A percentile compares a stretch with the other conserved stretches of the same genome.
Evolutionary conservation across 2,888 invertebrate species (phyloP).

Genomic region (Amphipoea lucens): DNA sequence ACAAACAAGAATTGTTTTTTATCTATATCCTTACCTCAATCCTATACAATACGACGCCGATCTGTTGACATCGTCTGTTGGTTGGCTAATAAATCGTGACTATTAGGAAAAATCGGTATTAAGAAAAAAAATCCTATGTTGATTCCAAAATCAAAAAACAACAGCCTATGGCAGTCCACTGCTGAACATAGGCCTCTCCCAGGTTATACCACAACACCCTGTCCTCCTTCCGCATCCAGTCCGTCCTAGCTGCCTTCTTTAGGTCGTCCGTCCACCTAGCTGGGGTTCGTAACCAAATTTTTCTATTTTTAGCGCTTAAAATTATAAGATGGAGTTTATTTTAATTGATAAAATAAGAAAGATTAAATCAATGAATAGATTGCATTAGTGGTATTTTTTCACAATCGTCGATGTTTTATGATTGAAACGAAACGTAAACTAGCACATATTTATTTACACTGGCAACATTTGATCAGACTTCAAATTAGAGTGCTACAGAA

Average conservation of each 20-base stretch:
- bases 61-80: background rate
- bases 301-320: too few species aligned
- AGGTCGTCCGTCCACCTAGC: too few species aligned
- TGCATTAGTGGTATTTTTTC: background rate
- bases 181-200: too few species aligned
- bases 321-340: too few species aligned
- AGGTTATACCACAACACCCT: too few species aligned
- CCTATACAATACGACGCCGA: background rate
- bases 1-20: background rate
- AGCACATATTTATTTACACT: constrained; percentile 42
- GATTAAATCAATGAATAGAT: background rate
- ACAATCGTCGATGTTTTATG: background rate
- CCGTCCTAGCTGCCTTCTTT: too few species aligned
- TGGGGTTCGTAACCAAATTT: too few species aligned
- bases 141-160: too few species aligned
- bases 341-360: background rate
- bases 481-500: constrained; percentile 64
- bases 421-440: constrained; percentile 47
- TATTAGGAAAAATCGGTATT: too few species aligned
- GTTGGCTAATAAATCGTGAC: background rate
- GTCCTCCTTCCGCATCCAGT: too few species aligned
- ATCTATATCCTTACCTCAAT: background rate
- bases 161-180: too few species aligned
- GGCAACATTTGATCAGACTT: constrained; percentile 60
- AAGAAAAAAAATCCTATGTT: too few species aligned